Base-by-base conservation (phyloP, 2,113 vertebrate genomes). In the Eptatretus burgeri region DNA sequence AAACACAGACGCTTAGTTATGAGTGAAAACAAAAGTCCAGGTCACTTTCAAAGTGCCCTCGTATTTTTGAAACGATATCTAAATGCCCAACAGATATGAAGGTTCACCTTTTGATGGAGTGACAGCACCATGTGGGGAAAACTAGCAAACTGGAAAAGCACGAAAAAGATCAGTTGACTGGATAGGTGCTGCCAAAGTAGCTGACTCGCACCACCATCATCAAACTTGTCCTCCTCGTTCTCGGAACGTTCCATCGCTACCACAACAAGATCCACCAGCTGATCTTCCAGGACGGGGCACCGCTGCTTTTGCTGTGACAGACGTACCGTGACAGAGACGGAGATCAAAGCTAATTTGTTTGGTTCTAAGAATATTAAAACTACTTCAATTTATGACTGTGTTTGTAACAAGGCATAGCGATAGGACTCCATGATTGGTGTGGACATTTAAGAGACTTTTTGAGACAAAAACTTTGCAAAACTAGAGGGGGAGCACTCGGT, bases 161-260 rank as follows among this genome's bases (percentile, higher is more conserved):
- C 91, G 74, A 98, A 98, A 80, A 98, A 98, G 80, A 98, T 98
- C 76, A 98, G 91, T 79, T 98, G 91, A 67, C 87, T 94, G 66
- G 91, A 98, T 64, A 98, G 86, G 75, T 98, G 91, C 74, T 98
- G 89, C 91, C 91, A 98, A 69, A 98, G 77, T 71, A 98, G 75
- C 69, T 96, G 91, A 74, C 89, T 98, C 51, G 89, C 94, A 68
- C 91, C 89, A 51, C 91, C 89, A 20, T 93, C 91, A 14, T 98
- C 91, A 69, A 93, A 89, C 75, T 93, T 88, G 56, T 60, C 56
- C 70, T 98, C 91, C 75, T 98, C 91, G 0, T 83, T 94, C 77
- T 98, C 91, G 0, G 91, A 98, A 64, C 91, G 84, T 75, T 96
- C 91, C 91, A 98, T 98, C 72, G 91, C 91, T 68, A 93, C 95